A percentile compares a stretch with the other conserved stretches of the same genome.
Evolutionary conservation across 2,888 invertebrate genomes (phyloP).

Genomic region (Dorcus parallelipipedus): DNA sequence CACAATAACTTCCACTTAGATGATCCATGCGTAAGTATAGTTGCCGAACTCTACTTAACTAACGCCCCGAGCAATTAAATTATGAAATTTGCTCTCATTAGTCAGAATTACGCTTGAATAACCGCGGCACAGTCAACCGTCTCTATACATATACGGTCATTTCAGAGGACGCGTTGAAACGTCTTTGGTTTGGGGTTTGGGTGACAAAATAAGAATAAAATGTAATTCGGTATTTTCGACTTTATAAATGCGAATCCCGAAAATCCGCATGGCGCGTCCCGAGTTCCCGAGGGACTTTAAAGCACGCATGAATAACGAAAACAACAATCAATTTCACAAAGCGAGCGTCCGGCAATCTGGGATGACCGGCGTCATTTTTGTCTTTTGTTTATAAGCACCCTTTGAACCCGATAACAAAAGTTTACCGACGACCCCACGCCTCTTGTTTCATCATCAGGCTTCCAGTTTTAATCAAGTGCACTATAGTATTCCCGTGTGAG

Average conservation of each 20-base stretch:
- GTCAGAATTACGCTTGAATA: constrained; percentile 39
- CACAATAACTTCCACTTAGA: constrained; percentile 40
- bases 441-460: constrained; percentile 29
- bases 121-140: too few relatives aligned
- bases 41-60: constrained; percentile 24
- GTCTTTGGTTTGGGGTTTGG: too few relatives aligned
- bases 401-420: constrained; percentile 34
- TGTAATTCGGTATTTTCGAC: constrained; percentile 1
- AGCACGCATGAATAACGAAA: constrained; percentile 46
- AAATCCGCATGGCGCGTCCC: neutral
- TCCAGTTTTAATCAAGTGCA: constrained; percentile 44
- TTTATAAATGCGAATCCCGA: constrained; percentile 24
- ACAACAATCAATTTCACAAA: constrained; percentile 47
- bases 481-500: constrained; percentile 21
- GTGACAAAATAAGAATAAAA: too few relatives aligned
- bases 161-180: too few relatives aligned
- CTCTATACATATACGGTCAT: too few relatives aligned
- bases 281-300: constrained; percentile 29
- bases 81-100: constrained; percentile 46
- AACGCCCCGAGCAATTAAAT: constrained; percentile 41
- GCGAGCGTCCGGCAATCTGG: constrained; percentile 34
- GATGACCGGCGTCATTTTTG: constrained; percentile 45
- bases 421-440: constrained; percentile 11
- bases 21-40: constrained; percentile 30
- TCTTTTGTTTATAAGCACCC: constrained; percentile 47